phyloP scores from a whole-genome alignment of 1,140 invertebrate genomes.

The Hetaerina americana region DNA sequence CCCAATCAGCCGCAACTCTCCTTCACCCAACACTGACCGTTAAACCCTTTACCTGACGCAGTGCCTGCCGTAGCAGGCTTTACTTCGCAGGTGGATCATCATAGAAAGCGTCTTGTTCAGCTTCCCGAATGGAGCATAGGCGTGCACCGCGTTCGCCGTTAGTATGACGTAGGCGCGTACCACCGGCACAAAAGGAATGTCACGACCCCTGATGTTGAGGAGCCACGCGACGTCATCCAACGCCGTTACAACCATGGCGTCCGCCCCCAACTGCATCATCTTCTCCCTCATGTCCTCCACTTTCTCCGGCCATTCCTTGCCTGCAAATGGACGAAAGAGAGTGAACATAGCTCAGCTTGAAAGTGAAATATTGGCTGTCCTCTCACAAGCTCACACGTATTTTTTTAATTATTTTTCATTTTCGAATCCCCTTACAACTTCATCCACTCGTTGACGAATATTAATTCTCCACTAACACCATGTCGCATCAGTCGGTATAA shows the following conservation, averaged over 20 bases:
- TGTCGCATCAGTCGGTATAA: no score
- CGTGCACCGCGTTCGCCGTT: slow-evolving; percentile 41
- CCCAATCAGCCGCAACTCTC: not conserved
- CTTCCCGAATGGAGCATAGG: slow-evolving; percentile 40
- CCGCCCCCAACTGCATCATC: slow-evolving; percentile 47
- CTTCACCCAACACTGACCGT: no score
- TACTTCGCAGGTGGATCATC: slow-evolving; percentile 39
- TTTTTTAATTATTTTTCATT: not conserved
- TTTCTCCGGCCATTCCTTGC: slow-evolving; percentile 58
- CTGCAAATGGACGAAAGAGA: slow-evolving; percentile 26
- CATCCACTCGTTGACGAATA: no score
- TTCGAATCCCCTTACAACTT: no score
- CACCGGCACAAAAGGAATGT: slow-evolving; percentile 79
- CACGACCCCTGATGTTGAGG: slow-evolving; percentile 85
- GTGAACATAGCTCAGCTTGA: not conserved
- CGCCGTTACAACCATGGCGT: slow-evolving; percentile 73
- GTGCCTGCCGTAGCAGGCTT: slow-evolving; percentile 38
- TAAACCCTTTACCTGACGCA: slow-evolving; percentile 58
- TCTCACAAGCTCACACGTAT: not conserved
- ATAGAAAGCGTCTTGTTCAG: slow-evolving; percentile 40
- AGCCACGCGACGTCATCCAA: slow-evolving; percentile 90
- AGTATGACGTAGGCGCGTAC: slow-evolving; percentile 66
- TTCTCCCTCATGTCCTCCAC: slow-evolving; percentile 48
- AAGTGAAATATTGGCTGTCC: not conserved
- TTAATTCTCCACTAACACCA: no score